Percentiles rank a stretch among this genome's conserved stretches.
These are phyloP conservation scores for Hermaeophaga mercurialis DNA, from an alignment of 2,888 invertebrate genomes.

Conservation along the genomic window DNA sequence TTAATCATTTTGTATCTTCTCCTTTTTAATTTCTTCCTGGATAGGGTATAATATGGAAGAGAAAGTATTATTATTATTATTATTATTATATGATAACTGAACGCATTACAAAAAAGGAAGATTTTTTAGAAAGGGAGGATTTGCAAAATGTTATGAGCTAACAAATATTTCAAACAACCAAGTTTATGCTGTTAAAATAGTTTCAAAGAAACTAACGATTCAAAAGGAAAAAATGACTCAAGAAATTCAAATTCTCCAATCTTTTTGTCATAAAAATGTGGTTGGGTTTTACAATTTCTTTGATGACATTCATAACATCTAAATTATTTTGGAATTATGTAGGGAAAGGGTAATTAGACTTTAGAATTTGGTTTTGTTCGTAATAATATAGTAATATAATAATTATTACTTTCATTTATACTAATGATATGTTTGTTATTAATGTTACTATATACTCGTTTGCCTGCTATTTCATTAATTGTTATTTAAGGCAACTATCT, in stretches of 20 bases:
- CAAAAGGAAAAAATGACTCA: conserved; percentile 97
- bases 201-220: conserved; percentile 89
- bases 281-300: conserved; percentile 96
- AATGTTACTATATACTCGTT: no score
- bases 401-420: no score
- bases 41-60: no score
- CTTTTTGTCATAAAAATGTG: conserved; percentile 85
- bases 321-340: conserved; percentile 94
- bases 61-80: no score
- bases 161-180: conserved; percentile 78
- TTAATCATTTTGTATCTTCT: no score
- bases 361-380: no score
- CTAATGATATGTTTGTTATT: no score
- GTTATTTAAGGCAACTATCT: no score
- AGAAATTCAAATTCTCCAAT: conserved; percentile 94
- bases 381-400: no score
- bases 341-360: conserved; percentile 89
- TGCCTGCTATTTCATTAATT: no score
- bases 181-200: conserved; percentile 94
- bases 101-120: conserved; percentile 82
- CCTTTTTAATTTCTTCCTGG: no score
- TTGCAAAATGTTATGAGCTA: conserved; percentile 98
- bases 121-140: conserved; percentile 96
- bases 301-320: conserved; percentile 91
- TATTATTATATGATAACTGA: no score